Conservation (phyloP, 2,888 invertebrate genomes). For the Camponotus fellah region DNA sequence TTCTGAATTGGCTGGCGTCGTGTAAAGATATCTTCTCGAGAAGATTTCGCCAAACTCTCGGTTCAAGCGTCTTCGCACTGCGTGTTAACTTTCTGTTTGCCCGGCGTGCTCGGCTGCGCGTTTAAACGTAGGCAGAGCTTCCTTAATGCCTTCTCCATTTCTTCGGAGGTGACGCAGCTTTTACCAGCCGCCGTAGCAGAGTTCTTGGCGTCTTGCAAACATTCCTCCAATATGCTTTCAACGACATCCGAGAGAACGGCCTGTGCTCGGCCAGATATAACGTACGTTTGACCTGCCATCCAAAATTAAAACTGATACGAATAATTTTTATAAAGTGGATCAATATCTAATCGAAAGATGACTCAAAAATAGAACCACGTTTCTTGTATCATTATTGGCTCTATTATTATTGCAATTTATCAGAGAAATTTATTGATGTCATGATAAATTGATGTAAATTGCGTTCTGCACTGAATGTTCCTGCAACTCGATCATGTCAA, state of each 20-base stretch:
- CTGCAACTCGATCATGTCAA: neutral
- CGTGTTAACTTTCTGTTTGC: conserved; percentile 43
- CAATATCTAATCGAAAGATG: neutral
- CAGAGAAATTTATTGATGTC: neutral
- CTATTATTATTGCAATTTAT: neutral
- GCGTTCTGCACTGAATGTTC: neutral
- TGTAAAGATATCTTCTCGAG: neutral
- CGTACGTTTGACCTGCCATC: conserved; percentile 74
- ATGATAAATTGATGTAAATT: neutral
- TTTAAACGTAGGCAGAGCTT: conserved; percentile 80
- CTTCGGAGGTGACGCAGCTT: conserved; percentile 78
- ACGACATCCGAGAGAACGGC: conserved; percentile 80
- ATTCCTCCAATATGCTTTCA: conserved; percentile 83
- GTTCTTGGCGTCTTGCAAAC: conserved; percentile 81
- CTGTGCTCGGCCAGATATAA: conserved; percentile 80
- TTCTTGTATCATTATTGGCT: neutral
- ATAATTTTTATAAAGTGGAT: conserved; percentile 1
- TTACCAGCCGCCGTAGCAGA: conserved; percentile 81
- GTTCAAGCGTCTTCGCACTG: conserved; percentile 28
- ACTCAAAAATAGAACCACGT: neutral
- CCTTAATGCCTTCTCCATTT: conserved; percentile 81
- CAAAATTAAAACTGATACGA: conserved; percentile 13
- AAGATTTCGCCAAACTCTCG: conserved; percentile 28
- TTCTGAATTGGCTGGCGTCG: conserved; percentile 14
- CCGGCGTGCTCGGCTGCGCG: conserved; percentile 57